Evolutionary conservation across 2,888 invertebrate genomes (phyloP).

Genomic region (Spilosoma lubricipeda): DNA sequence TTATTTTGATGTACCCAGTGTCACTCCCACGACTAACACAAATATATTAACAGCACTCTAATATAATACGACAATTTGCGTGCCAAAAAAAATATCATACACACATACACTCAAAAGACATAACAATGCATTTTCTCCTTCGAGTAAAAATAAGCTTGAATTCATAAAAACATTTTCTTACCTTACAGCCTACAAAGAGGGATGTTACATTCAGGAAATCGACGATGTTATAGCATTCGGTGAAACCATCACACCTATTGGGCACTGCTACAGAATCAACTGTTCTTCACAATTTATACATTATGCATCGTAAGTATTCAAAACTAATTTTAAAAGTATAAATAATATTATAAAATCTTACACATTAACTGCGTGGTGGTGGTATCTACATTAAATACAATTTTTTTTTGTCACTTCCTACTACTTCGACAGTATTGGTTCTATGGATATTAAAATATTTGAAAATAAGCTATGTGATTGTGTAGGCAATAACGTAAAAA

Average conservation of each 20-base stretch:
- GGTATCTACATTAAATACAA: too few relatives aligned
- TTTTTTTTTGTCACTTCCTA: too few relatives aligned
- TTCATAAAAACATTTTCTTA: constrained; percentile 23
- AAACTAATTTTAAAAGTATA: background rate
- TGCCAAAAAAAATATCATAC: too few relatives aligned
- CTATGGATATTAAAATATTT: too few relatives aligned
- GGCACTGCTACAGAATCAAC: constrained; percentile 65
- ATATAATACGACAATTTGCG: too few relatives aligned
- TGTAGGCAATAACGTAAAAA: background rate
- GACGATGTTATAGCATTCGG: constrained; percentile 73
- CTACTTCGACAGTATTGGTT: too few relatives aligned
- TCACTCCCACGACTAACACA: too few relatives aligned
- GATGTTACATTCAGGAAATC: constrained; percentile 72
- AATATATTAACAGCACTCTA: too few relatives aligned
- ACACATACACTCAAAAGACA: too few relatives aligned
- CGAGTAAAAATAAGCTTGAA: background rate
- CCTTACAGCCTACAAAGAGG: constrained; percentile 72
- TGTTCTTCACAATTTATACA: constrained; percentile 58
- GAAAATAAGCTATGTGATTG: background rate
- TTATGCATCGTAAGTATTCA: constrained; percentile 74
- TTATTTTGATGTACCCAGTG: too few relatives aligned
- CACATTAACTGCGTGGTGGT: too few relatives aligned
- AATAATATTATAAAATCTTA: background rate
- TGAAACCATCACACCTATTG: constrained; percentile 56
- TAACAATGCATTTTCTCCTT: too few relatives aligned